A percentile compares a stretch with the other conserved stretches of the same genome.
phyloP scores from a whole-genome alignment of 92 coral and sea anemone genomes.

The Zoanthus sociatus region DNA sequence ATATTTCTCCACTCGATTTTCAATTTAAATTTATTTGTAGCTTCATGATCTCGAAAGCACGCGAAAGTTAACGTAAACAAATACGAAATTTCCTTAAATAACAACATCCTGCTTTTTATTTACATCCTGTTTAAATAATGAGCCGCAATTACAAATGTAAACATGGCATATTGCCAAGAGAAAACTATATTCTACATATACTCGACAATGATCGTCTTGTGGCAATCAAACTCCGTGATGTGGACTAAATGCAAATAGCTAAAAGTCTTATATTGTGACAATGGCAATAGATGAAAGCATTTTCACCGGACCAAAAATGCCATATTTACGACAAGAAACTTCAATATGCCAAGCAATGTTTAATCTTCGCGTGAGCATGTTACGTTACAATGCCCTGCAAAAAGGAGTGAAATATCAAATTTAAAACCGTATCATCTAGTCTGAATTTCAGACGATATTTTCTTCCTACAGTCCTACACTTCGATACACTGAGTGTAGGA shows the following conservation, averaged over 20 bases:
- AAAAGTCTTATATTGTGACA: conserved; percentile 31
- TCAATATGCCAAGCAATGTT: conserved; percentile 31
- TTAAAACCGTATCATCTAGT: conserved; percentile 23
- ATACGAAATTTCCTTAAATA: conserved; percentile 32
- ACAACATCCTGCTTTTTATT: conserved; percentile 30
- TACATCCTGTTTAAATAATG: conserved; percentile 29
- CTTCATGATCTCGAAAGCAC: conserved; percentile 27
- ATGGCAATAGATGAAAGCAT: conserved; percentile 25
- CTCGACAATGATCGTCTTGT: conserved; percentile 38
- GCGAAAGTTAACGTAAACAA: conserved; percentile 32
- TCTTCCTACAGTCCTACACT: conserved; percentile 34
- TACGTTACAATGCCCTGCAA: conserved; percentile 25
- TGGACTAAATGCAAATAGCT: conserved; percentile 28
- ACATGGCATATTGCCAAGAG: conserved; percentile 31
- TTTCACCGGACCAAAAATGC: conserved; percentile 26
- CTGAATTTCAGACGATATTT: conserved; percentile 29
- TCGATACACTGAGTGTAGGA: conserved; percentile 12
- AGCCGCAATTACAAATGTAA: conserved; percentile 32
- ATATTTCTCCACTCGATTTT: conserved; percentile 15
- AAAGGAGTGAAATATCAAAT: conserved; percentile 31
- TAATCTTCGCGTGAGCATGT: conserved; percentile 13
- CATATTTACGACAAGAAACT: conserved; percentile 31
- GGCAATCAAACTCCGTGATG: conserved; percentile 36
- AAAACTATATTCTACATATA: conserved; percentile 33
- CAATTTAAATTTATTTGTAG: conserved; percentile 6